Evolutionary conservation across 2,888 invertebrate species (phyloP), one percentile per base, ranked within the genome.

Genomic region (Rhagophthalmus giganteus): DNA sequence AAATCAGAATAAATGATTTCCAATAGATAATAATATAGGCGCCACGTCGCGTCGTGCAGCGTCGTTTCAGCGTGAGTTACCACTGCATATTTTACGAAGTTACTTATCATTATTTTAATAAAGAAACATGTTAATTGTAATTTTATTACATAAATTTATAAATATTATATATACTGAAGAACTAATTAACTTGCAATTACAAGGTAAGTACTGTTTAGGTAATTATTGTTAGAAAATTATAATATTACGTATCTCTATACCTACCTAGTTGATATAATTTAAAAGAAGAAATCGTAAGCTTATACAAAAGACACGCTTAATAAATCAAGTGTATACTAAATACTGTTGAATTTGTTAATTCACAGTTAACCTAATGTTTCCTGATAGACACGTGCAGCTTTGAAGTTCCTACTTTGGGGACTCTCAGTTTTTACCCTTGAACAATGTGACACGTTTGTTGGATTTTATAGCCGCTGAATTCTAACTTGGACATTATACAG

Each of bases 311-410:
- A n/a, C 4, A 20, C 10, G 24, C 7, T 2, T 35, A 48, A 55
- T 59, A 55, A 57, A 57, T 57, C 54, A 59, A 45, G 55, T 54
- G 53, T 44, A 45, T 44, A 28, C 46, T 57, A 57, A 55, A 55
- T 51, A 50, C 54, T 45, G 48, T 55, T 50, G 55, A 30, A 47
- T 53, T 47, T 53, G 42, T 51, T 60, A 58, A 58, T 55, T 60
- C 60, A 54, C 35, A 46, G 55, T 54, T 60, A 60, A 60, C 53
- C 34, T 55, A 41, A 48, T 53, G 60, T 53, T 60, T 60, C 60
- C 60, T 55, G 46, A 47, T 47, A 32, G 48, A 31, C 58, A 35
- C 58, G 59, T 59, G 58, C 44, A 54, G 42, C 50, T 48, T 48
- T 38, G 31, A 39, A 32, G 42, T 41, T 28, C 12, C 24, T 34